phyloP scores from a whole-genome alignment of 2,797 vertebrate species.

The Premnoplex brunnescens region DNA sequence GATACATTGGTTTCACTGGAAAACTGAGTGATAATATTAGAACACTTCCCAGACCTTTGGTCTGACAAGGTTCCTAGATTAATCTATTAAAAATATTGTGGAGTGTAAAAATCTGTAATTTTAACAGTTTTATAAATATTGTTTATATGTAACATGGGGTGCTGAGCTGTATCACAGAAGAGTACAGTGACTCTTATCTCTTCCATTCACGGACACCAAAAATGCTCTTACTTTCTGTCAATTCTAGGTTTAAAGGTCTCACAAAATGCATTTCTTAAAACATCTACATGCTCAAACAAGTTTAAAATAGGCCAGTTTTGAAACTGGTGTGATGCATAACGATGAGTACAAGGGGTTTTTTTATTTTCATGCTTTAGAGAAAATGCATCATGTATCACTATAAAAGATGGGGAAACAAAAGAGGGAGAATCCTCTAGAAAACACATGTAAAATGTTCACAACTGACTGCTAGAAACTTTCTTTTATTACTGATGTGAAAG shows the following conservation, averaged over 20 bases:
- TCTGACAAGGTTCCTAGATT: constrained; percentile 32
- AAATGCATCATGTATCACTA: constrained; percentile 22
- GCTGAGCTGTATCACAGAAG: constrained; percentile 13
- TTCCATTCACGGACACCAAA: background rate
- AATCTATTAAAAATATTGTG: background rate
- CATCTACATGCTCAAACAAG: constrained; percentile 41
- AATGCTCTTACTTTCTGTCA: constrained; percentile 23
- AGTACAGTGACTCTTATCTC: background rate
- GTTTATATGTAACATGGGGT: background rate
- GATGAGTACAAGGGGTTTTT: constrained; percentile 31
- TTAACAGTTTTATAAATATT: constrained; percentile 2
- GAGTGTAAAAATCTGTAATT: background rate
- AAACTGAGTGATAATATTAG: background rate
- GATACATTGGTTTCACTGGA: constrained; percentile 33
- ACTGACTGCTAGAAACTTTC: constrained; percentile 21
- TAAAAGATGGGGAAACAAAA: constrained; percentile 51
- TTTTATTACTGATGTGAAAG: constrained; percentile 23
- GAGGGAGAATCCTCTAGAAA: constrained; percentile 22
- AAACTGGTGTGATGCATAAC: constrained; percentile 8
- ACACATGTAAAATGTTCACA: constrained; percentile 47
- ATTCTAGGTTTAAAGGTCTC: constrained; percentile 38
- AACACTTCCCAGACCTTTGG: constrained; percentile 34
- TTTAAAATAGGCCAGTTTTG: constrained; percentile 42
- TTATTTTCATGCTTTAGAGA: constrained; percentile 47
- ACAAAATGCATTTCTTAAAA: constrained; percentile 50